Base-by-base conservation (phyloP, 2,888 invertebrate species). In the Oligia strigilis region DNA sequence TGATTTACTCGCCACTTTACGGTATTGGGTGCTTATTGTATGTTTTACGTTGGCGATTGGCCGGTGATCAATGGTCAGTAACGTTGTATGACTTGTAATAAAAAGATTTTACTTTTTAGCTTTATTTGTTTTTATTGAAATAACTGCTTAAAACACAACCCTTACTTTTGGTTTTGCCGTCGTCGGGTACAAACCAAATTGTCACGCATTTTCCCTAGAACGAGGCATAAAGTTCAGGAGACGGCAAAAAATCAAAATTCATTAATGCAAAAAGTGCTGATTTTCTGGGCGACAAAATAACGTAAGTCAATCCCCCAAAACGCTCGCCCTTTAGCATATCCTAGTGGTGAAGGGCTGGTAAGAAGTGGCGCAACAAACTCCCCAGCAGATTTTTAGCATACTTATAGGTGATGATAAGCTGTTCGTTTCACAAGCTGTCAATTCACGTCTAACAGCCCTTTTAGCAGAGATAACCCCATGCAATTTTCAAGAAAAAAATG, bases 1-100 rank as follows among this genome's bases (percentile, higher is more conserved):
- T 85, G 90, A 90, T 90, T 91, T 89, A 88, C 89, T 86, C 81
- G 80, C 81, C 87, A 85, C 88, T 87, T 87, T 81, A 86, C 85
- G 84, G 86, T 86, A 82, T 87, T 88, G 86, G 84, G 81, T 82
- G 76, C 73, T 86, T 89, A 86, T 87, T 89, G 86, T 87, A 73
- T 87, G 65, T 83, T 89, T 77, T 75, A 77, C 62, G 69, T 70
- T 65, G 72, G 69, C 71, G 81, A 83, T 84, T 81, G 81, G 70
- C 75, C 19, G 60, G 49, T 29, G 71, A 58, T 60, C 62, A 66
- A 72, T 74, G 62, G 40, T 58, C 55, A 66, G 76, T 69, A 78
- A 77, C 64, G 19, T 69, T 75, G 49, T 72, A 55, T 70, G 43
- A 60, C 0, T 73, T 49, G 11, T 71, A 60, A 62, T 71, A 66